Evolutionary conservation across 2,888 invertebrate species (phyloP), one percentile per base, ranked within the genome.

Genomic region (Andricus curvator): DNA sequence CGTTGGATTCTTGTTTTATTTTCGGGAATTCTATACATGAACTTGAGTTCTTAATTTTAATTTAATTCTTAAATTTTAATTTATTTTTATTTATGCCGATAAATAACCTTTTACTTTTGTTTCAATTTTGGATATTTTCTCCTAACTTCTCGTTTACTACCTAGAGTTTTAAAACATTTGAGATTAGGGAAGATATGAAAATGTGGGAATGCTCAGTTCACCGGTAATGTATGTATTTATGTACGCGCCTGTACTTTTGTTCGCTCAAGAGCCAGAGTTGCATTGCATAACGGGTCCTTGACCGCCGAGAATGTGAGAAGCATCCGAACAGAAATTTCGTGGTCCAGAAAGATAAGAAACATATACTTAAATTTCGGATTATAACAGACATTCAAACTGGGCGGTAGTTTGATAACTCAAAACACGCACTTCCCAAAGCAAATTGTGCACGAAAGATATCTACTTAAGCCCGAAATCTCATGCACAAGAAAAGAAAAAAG

Each of bases 321-420:
- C 70, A 51, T 70, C 70, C 33, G 11, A 70, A 70, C 70, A 51
- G 51, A 70, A 68, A 70, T 70, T 70, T 70, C 70, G 25, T 56
- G 70, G 70, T 51, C 70, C 70, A 70, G 29, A 33, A 70, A 70
- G 70, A 70, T 70, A 70, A 70, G 70, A 51, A 70, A 70, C 70
- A 5, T 70, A 70, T 70, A 70, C 70, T 70, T 70, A 70, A 68
- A 44, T 13, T 3, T 70, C 29, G 29, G 51, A 70, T 70, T 51
- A 70, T 70, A 51, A 70, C 29, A 70, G 25, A 51, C 70, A 48
- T 68, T 48, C 68, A 20, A 33, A 70, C 51, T 29, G 33, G 70
- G 70, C 51, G 70, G 70, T 51, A 33, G 51, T 70, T 70, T 70
- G 51, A 70, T 70, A 70, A 70, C 20, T 48, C 70, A 25, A 70